Percentiles rank a stretch among this genome's conserved stretches.
Conservation (phyloP, 2,888 invertebrate species). For the Colletes collaris region DNA sequence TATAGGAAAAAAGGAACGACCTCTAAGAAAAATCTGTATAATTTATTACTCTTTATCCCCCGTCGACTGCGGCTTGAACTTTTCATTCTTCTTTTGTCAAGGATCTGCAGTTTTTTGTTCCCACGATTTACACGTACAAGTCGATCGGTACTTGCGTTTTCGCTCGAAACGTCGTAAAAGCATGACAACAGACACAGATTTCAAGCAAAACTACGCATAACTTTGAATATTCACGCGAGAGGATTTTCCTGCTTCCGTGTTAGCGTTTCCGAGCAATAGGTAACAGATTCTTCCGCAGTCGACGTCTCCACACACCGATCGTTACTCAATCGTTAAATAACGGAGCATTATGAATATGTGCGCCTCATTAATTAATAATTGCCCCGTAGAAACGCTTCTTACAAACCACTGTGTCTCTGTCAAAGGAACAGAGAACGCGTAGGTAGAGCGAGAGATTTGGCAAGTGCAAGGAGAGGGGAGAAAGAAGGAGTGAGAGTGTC, state of each 20-base stretch:
- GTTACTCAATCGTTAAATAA: too few species aligned
- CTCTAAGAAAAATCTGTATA: not conserved
- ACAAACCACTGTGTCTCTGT: not conserved
- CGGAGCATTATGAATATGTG: too few species aligned
- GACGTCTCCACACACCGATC: too few species aligned
- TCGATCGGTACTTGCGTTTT: not conserved
- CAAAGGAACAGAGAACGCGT: conserved; percentile 7
- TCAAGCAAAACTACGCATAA: too few species aligned
- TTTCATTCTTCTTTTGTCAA: not conserved
- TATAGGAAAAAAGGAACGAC: not conserved
- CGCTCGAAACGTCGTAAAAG: not conserved
- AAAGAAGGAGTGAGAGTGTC: conserved; percentile 21
- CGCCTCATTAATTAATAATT: too few species aligned
- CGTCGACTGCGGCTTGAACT: not conserved
- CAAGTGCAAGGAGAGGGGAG: conserved; percentile 12
- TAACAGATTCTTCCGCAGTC: too few species aligned
- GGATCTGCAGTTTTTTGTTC: not conserved
- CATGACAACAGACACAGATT: not conserved
- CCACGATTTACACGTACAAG: not conserved
- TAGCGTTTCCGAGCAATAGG: too few species aligned
- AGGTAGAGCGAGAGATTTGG: conserved; percentile 23
- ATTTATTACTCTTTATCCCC: not conserved
- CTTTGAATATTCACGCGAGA: too few species aligned
- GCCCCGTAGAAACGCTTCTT: too few species aligned
- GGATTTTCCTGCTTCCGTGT: too few species aligned